Evolutionary conservation across 2,888 invertebrate genomes (phyloP).

Genomic region (Drosophila barbarae): DNA sequence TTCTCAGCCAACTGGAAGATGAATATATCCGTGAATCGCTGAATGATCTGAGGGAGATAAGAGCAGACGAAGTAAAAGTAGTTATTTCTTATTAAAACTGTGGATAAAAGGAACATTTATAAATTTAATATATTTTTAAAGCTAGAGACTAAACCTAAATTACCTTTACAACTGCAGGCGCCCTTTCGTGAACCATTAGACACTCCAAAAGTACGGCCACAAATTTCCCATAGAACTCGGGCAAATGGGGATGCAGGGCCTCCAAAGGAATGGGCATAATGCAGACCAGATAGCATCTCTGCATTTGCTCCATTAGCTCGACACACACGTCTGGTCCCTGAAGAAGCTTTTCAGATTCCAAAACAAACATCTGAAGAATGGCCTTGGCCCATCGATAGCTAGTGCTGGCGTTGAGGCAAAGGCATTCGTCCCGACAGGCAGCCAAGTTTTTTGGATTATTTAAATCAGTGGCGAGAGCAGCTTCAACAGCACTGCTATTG

Average conservation of each 20-base stretch:
- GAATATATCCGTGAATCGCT: constrained; percentile 57
- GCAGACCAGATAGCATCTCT: constrained; percentile 73
- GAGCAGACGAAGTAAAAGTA: background rate
- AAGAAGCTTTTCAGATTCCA: constrained; percentile 74
- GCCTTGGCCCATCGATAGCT: constrained; percentile 77
- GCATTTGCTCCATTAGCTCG: constrained; percentile 64
- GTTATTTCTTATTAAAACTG: background rate
- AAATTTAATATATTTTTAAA: background rate
- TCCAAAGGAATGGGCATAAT: constrained; percentile 70
- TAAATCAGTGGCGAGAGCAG: constrained; percentile 44
- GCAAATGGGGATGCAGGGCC: constrained; percentile 63
- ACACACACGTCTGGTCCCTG: constrained; percentile 52
- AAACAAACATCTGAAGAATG: constrained; percentile 71
- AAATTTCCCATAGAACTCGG: constrained; percentile 73
- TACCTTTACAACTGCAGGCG: constrained; percentile 55
- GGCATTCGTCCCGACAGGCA: constrained; percentile 55
- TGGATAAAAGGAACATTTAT: background rate
- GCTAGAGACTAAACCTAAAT: background rate
- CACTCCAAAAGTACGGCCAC: constrained; percentile 69
- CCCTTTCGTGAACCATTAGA: constrained; percentile 54
- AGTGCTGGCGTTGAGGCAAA: constrained; percentile 60
- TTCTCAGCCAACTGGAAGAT: constrained; percentile 52
- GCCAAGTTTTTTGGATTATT: constrained; percentile 32
- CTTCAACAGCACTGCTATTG: constrained; percentile 63
- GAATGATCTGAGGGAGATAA: constrained; percentile 49